Evolutionary conservation across 1,140 invertebrate genomes (phyloP), one percentile per base, ranked within the genome.

Genomic region (Dryas iulia): DNA sequence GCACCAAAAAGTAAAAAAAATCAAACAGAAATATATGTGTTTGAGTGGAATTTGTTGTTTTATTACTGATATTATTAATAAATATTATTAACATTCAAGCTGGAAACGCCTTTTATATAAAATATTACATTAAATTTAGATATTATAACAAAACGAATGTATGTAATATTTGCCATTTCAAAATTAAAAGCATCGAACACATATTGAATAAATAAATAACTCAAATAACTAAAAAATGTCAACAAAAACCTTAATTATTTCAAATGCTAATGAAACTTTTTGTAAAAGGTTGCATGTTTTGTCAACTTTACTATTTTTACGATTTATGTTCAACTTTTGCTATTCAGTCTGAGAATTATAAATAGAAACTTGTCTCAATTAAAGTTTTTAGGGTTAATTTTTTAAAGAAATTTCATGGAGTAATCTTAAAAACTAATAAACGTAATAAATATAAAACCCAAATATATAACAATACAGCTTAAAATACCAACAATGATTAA

Each of bases 21-120:
- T 82, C 79, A 87, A 87, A 87, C 83, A 83, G 69, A 81, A 90
- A 91, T 87, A 87, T 83, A 89, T 80, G 85, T 83, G 86, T 89
- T 89, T 89, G 84, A 89, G 77, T 83, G 84, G 76, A 91, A 56
- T 73, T 18, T 12, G 18, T 72, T 76, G 76, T 87, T 89, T 89
- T 77, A 84, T 87, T 91, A 1, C 8, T 25, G n/a, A 18, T 26
- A 18, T 14, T 56, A 1, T 12, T 6, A 5, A 31, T 31, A 31
- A 6, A 6, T 31, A 56, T 25, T 56, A 25, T n/a, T 18, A 47
- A 3, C 39, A 35, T 11, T 21, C 14, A 0, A 39, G 33, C 5
- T 39, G 14, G 12, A 12, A n/a, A 39, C 6, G n/a, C 5, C 14
- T 0, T 14, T 14, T 11, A 14, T 14, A 0, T 14, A 14, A 39